A percentile compares a stretch with the other conserved stretches of the same genome.
Evolutionary conservation across 2,797 vertebrate genomes (phyloP).

Genomic region (Thamnophis elegans): DNA sequence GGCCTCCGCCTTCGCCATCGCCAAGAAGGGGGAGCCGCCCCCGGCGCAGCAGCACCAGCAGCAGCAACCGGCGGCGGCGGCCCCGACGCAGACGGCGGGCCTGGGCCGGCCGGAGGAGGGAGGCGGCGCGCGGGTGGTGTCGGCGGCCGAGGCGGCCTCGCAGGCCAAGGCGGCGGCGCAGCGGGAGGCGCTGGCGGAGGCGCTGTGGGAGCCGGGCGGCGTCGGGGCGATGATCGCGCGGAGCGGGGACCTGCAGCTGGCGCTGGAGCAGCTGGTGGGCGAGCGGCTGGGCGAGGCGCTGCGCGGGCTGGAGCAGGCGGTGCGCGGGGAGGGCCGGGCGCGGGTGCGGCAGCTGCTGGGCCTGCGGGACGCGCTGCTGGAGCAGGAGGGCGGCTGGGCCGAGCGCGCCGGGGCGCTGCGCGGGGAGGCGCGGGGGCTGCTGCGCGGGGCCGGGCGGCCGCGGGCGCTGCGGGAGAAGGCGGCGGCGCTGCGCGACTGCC

Average conservation of each 20-base stretch:
- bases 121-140: not conserved
- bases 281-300: not conserved
- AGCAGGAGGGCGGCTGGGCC: not conserved
- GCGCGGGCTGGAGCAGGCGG: not conserved
- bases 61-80: not conserved
- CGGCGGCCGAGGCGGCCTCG: not conserved
- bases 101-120: not conserved
- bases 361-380: not conserved
- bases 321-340: not conserved
- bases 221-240: not conserved
- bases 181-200: not conserved
- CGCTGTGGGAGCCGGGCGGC: not conserved
- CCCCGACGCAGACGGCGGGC: not conserved
- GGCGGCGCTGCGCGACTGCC: not conserved
- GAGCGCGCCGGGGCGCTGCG: not conserved
- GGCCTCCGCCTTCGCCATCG: not conserved
- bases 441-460: not conserved
- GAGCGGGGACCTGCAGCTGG: not conserved
- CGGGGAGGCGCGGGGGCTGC: not conserved
- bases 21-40: not conserved
- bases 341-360: not conserved
- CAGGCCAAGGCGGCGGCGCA: not conserved
- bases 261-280: not conserved
- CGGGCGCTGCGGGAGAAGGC: not conserved
- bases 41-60: not conserved